Percentiles rank a stretch among this genome's conserved stretches.
Evolutionary conservation across 2,888 invertebrate genomes (phyloP).

Genomic region (Atethmia centrago): DNA sequence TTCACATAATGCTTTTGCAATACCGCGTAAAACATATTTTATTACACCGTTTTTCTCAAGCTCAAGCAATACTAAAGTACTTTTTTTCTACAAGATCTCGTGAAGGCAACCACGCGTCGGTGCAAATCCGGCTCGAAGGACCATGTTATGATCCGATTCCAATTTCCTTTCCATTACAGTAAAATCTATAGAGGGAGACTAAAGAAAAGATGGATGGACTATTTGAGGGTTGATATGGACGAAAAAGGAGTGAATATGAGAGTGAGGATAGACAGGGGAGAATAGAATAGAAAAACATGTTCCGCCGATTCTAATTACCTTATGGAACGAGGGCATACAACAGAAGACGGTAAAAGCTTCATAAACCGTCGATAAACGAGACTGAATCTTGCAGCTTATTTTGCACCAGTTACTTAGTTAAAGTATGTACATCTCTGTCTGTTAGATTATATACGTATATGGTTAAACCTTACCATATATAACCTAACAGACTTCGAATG

Average conservation of each 20-base stretch:
- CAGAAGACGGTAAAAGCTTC: background rate
- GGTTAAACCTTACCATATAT: background rate
- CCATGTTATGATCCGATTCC: background rate
- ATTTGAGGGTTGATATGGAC: background rate
- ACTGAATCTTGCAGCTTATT: too few species aligned
- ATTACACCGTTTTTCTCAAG: background rate
- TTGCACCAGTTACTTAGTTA: background rate
- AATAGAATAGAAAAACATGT: background rate
- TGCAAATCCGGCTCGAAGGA: conserved; percentile 1
- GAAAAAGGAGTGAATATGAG: background rate
- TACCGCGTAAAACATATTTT: background rate
- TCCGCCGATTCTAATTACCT: background rate
- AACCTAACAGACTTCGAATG: background rate
- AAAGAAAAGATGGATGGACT: background rate
- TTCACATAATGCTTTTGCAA: background rate
- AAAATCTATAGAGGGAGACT: background rate
- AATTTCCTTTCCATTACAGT: background rate
- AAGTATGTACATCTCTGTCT: too few species aligned
- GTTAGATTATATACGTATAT: too few species aligned
- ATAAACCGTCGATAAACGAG: background rate
- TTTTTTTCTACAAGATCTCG: background rate
- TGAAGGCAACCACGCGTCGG: background rate
- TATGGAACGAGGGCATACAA: background rate
- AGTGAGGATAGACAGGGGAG: too few species aligned
- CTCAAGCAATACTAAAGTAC: background rate